These are phyloP conservation scores for Podarcis raffonei DNA, from an alignment of 2,113 vertebrate species.

Conservation along the genomic window DNA sequence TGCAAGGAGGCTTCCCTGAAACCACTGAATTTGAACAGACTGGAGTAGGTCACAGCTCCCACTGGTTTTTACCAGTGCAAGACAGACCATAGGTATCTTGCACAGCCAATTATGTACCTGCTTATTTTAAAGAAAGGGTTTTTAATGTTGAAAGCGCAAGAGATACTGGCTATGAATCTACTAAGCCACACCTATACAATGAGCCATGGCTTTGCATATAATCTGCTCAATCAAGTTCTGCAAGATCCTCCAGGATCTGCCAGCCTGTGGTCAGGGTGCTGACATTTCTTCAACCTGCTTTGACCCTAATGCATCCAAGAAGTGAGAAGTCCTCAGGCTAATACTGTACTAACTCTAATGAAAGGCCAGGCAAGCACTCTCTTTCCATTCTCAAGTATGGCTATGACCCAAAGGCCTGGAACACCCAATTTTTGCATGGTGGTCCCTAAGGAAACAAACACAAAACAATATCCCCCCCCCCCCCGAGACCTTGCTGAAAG, in stretches of 20 bases:
- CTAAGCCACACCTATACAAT: neutral
- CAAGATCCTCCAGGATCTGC: neutral
- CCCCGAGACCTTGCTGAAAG: neutral
- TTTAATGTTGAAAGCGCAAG: neutral
- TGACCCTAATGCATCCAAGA: neutral
- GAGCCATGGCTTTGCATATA: neutral
- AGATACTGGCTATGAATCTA: neutral
- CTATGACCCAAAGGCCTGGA: neutral
- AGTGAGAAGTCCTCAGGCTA: neutral
- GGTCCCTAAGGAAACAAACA: neutral
- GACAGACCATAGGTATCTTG: neutral
- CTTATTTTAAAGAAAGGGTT: neutral
- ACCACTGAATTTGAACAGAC: accelerated
- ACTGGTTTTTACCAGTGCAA: neutral
- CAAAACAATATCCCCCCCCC: neutral
- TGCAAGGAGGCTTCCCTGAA: accelerated
- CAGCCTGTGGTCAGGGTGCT: neutral
- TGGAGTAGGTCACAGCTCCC: accelerated
- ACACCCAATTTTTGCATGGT: neutral
- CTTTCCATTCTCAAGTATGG: neutral
- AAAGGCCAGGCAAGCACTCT: neutral
- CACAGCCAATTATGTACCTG: neutral
- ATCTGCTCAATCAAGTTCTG: neutral
- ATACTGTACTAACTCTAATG: neutral
- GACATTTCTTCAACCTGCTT: neutral